These are phyloP conservation scores for Nomada lathburiana DNA, from an alignment of 2,888 invertebrate genomes.

Conservation along the genomic window DNA sequence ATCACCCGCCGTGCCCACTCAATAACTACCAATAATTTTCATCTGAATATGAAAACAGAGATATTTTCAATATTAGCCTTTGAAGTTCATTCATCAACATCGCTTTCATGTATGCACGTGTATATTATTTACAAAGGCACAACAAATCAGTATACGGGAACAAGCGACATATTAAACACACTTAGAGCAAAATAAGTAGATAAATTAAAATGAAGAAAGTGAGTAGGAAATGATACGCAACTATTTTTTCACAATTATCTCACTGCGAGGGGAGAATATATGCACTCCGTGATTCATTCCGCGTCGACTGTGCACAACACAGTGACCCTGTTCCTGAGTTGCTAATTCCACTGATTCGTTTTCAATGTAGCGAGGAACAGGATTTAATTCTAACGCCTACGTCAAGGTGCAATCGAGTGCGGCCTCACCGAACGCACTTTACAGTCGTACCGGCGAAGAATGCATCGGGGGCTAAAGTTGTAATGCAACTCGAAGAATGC, in stretches of 20 bases:
- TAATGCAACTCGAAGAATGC: slow-evolving; percentile 15
- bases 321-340: background rate
- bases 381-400: slow-evolving; percentile 3
- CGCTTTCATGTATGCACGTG: too few species aligned
- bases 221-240: background rate
- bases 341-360: slow-evolving; percentile 19
- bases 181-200: too few species aligned
- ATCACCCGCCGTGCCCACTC: background rate
- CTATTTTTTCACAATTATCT: background rate
- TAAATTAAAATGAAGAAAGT: background rate
- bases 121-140: too few species aligned
- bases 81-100: background rate
- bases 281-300: background rate
- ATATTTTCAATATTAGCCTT: too few species aligned
- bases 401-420: slow-evolving; percentile 4
- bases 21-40: background rate
- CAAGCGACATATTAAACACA: too few species aligned
- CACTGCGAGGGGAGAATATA: background rate
- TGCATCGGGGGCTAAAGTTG: background rate
- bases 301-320: background rate
- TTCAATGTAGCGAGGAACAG: background rate
- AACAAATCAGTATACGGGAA: too few species aligned
- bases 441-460: slow-evolving; percentile 4
- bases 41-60: too few species aligned
- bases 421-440: background rate